Base-by-base conservation (phyloP, 1,140 invertebrate genomes). In the Drosophila nasuta region DNA sequence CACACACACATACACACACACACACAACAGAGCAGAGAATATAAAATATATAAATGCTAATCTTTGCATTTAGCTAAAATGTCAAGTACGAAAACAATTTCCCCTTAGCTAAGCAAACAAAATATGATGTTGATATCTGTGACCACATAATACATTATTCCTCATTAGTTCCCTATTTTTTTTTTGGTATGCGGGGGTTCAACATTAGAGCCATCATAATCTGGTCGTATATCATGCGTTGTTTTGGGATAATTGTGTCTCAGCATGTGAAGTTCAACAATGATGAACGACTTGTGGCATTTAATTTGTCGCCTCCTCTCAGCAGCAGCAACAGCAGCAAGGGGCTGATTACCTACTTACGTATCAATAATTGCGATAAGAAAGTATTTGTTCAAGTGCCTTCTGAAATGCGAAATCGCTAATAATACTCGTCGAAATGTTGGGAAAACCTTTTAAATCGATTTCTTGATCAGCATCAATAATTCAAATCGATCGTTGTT, bases 11-110 rank as follows among this genome's bases (percentile, higher is more conserved):
- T n/a, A n/a, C n/a, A 33, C 30, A 33, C 30, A 51, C 59, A 60
- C 56, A 71, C 49, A 58, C 51, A 33, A 30, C 17, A 38, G 17
- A 30, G 20, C 1, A 46, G 28, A 33, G 43, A 54, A 54, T 15
- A 51, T 15, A 56, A 70, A 69, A 17, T 77, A 62, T 69, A 80
- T 68, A 72, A 83, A 62, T 65, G 67, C 35, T 77, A 73, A 83
- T 77, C 54, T 72, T 66, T 59, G 66, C 73, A 68, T 83, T 82
- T 79, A 76, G 43, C 57, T 57, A 25, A 79, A 82, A 72, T 63
- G 64, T 73, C 77, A 77, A 59, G n/a, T 71, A 41, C 73, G 60
- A 69, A 76, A 76, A 72, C 15, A 72, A 58, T 75, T 71, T 58
- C 43, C 56, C 11, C 30, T 25, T 13, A 49, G 38, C 38, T 17